Base-by-base conservation (phyloP, 2,888 invertebrate species). In the Leptarthrus brevirostris region DNA sequence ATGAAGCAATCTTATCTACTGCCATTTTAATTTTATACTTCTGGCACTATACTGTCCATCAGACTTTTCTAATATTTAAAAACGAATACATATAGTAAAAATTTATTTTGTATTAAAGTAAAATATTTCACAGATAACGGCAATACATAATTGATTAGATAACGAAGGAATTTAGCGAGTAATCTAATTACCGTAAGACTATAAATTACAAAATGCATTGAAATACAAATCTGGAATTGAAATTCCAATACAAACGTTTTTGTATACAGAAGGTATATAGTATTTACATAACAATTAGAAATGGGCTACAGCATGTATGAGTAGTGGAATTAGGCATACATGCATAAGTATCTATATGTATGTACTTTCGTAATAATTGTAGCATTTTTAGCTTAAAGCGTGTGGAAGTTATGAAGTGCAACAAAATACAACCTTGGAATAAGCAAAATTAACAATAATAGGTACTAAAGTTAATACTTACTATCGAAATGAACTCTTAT, bases 1-100 rank as follows among this genome's bases (percentile, higher is more conserved):
- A 52, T 20, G 44, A 64, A 54, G 53, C 54, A 71, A 71, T 54
- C 40, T 71, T 20, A 24, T 54, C 40, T 54, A 71, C 71, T 54
- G 71, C 53, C 54, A 71, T 69, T 52, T 69, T 61, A 3, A 30
- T 34, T 49, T 66, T 47, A 47, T 47, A 66, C 12, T 58, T 58
- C 58, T 30, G 58, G 58, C 58, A 64, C 24, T 44, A 18, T 69
- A 22, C 12, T 18, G 52, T 52, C 52, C 30, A 69, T 24, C 14
- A 44, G 22, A 64, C 44, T 36, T 24, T 61, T 24, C 24, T 36
- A 5, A 64, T 24, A 24, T 34, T 16, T 22, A 44, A 44, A n/a
- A 40, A 22, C 12, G 61, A 61, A 6, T 12, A 40, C 8, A 12
- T 3, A 40, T 40, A 12, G 40, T 30, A 44, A 40, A 64, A 44